Evolutionary conservation across 2,888 invertebrate genomes (phyloP).

Genomic region (Orthosia gracilis): DNA sequence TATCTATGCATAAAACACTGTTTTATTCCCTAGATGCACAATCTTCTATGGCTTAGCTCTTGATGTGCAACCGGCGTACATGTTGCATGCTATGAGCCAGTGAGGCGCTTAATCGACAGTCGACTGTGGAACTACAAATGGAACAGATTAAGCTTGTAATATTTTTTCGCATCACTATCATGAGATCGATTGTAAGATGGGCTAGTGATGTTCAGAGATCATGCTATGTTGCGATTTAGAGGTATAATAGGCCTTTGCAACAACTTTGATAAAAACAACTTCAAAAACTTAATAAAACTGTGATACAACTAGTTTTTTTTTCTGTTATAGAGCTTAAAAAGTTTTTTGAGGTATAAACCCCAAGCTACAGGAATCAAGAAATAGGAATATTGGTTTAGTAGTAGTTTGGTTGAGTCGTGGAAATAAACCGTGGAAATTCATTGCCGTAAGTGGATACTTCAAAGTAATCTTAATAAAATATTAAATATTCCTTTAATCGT

Average conservation of each 20-base stretch:
- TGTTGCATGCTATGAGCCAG: slow-evolving; percentile 30
- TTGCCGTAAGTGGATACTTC: no score
- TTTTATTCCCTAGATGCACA: no score
- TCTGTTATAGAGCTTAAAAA: no score
- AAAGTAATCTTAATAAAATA: not conserved
- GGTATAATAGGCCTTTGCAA: not conserved
- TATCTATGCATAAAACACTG: no score
- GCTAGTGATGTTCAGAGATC: not conserved
- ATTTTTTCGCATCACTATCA: slow-evolving; percentile 43
- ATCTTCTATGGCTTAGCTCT: not conserved
- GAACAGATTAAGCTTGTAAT: slow-evolving; percentile 42
- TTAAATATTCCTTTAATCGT: not conserved
- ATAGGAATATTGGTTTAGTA: not conserved
- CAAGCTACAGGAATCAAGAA: not conserved
- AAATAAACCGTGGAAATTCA: not conserved
- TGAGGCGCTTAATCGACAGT: slow-evolving; percentile 42
- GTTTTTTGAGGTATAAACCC: no score
- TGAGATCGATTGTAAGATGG: not conserved
- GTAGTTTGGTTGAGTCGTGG: not conserved
- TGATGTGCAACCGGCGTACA: not conserved
- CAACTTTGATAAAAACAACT: not conserved
- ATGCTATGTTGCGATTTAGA: not conserved
- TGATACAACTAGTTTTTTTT: not conserved
- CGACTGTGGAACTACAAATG: slow-evolving; percentile 37
- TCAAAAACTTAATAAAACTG: not conserved